A percentile compares a stretch with the other conserved stretches of the same genome.
Conservation (phyloP, 2,797 vertebrate species). For the Lithobates sylvaticus region DNA sequence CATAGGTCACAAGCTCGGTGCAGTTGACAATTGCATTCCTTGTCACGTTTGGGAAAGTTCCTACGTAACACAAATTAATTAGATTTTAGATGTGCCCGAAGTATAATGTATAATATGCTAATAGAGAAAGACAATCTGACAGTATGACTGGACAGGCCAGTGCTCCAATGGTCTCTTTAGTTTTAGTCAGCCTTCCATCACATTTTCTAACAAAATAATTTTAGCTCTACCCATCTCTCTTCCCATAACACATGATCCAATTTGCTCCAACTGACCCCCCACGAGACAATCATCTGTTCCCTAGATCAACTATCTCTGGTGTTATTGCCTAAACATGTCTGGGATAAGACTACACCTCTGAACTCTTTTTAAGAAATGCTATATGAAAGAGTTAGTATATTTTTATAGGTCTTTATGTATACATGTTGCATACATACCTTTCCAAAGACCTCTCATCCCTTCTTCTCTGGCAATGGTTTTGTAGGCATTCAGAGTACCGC, state of each 20-base stretch:
- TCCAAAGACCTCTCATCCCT: constrained; percentile 86
- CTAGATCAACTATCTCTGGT: no score
- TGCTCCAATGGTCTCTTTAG: no score
- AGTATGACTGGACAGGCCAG: background rate
- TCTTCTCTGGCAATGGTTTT: constrained; percentile 85
- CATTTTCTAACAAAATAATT: background rate
- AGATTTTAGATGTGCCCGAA: background rate
- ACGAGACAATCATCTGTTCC: no score
- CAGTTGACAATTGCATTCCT: constrained; percentile 89
- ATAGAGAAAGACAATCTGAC: background rate
- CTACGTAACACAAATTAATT: constrained; percentile 67
- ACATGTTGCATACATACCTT: constrained; percentile 75
- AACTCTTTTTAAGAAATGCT: background rate
- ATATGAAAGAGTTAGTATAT: background rate
- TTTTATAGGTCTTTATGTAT: no score
- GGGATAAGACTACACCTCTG: background rate
- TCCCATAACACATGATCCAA: no score
- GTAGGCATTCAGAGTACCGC: constrained; percentile 86
- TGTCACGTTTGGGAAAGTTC: constrained; percentile 87
- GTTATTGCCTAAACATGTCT: background rate
- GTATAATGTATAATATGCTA: background rate
- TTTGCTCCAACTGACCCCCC: no score
- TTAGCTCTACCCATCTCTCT: background rate
- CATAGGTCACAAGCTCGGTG: constrained; percentile 88
- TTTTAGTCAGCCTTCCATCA: no score